Percentiles rank a stretch among this genome's conserved stretches.
Conservation (phyloP, 2,113 vertebrate species). For the Mionectes macconnelli region DNA sequence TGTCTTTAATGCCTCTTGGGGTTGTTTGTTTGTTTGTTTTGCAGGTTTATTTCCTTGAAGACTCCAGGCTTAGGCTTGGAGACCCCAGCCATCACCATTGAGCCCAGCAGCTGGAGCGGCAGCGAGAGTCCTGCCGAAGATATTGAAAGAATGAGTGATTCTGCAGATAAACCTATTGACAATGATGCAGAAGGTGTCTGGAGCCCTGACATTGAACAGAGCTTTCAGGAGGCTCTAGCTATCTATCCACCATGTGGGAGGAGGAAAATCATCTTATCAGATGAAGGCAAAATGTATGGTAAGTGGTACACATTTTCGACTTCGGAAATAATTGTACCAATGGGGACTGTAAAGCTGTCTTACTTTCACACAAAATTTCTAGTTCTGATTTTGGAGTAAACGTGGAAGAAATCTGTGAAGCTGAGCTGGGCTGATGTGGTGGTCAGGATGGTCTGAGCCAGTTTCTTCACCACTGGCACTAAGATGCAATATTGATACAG, state of each 20-base stretch:
- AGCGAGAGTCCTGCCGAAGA: conserved; percentile 99
- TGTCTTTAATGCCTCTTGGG: conserved; percentile 46
- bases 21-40: conserved; percentile 65
- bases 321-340: background rate
- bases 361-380: background rate
- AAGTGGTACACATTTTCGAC: conserved; percentile 72
- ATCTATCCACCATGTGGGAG: conserved; percentile 98
- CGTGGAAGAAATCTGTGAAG: background rate
- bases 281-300: conserved; percentile 99
- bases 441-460: background rate
- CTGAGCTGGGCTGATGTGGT: background rate
- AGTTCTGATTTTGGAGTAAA: background rate
- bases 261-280: conserved; percentile 98
- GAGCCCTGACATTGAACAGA: conserved; percentile 99
- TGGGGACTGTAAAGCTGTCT: background rate
- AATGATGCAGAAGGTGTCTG: conserved; percentile 98
- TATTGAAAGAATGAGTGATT: conserved; percentile 98
- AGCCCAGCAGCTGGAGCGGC: conserved; percentile 99
- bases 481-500: background rate
- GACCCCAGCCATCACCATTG: conserved; percentile 91
- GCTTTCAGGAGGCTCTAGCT: conserved; percentile 98
- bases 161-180: conserved; percentile 96
- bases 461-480: background rate
- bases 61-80: conserved; percentile 98
- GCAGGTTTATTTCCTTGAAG: conserved; percentile 88